phyloP scores from a whole-genome alignment of 2,797 vertebrate species.

The Rhodeus uyekii region DNA sequence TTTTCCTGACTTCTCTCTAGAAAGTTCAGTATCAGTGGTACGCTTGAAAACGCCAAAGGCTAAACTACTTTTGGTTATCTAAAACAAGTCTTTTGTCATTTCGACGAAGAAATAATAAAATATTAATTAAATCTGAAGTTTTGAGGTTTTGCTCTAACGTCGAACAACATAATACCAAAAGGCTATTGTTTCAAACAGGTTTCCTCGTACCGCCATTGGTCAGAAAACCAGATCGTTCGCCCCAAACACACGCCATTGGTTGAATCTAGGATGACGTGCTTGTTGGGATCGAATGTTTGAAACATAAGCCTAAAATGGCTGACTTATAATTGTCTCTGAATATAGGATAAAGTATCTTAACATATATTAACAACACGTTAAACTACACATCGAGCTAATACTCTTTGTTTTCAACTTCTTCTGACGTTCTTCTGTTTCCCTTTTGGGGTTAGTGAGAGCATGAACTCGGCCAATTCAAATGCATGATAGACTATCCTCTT shows the following conservation, averaged over 20 bases:
- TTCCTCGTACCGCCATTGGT: background rate
- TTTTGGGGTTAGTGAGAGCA: background rate
- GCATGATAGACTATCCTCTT: constrained; percentile 68
- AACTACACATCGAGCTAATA: constrained; percentile 5
- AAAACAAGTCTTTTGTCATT: background rate
- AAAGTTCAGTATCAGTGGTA: constrained; percentile 11
- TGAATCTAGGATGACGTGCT: too few relatives aligned
- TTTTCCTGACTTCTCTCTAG: constrained; percentile 21
- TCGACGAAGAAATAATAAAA: background rate
- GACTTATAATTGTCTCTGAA: background rate
- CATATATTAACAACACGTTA: background rate
- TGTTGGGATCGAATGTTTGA: background rate
- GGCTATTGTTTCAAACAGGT: background rate
- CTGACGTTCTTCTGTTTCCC: background rate
- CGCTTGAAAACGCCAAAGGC: background rate
- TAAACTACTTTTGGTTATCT: background rate
- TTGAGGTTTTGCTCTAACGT: background rate
- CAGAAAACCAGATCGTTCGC: background rate
- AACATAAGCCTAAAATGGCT: background rate
- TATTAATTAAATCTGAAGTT: background rate
- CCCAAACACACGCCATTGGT: background rate
- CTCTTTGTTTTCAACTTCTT: constrained; percentile 8
- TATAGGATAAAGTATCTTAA: background rate
- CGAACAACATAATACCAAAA: background rate
- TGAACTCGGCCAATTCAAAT: background rate